Conservation (phyloP, 1,140 invertebrate genomes). For the Agrypnia vestita region DNA sequence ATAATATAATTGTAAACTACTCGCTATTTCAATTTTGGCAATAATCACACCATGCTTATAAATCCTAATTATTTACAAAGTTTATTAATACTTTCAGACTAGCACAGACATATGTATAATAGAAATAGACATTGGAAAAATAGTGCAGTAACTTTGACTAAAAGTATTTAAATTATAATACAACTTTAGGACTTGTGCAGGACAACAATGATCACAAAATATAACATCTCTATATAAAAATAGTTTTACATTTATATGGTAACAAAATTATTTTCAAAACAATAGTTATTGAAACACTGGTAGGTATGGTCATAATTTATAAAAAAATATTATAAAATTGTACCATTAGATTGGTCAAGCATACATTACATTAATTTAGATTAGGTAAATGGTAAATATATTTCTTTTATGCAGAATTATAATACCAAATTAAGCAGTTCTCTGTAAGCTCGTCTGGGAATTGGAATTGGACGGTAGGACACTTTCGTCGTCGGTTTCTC, state of each 20-base stretch:
- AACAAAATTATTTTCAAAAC: slow-evolving; percentile 2
- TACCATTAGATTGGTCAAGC: too few species aligned
- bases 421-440: slow-evolving; percentile 44
- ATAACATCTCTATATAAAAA: slow-evolving; percentile 8
- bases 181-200: background rate
- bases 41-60: too few species aligned
- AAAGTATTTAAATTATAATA: too few species aligned
- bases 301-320: background rate
- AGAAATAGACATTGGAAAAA: too few species aligned
- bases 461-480: slow-evolving; percentile 67
- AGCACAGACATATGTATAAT: too few species aligned
- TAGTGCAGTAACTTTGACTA: too few species aligned
- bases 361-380: background rate
- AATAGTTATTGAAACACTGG: background rate
- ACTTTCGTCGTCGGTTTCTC: slow-evolving; percentile 74
- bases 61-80: too few species aligned
- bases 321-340: background rate
- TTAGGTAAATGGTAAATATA: background rate
- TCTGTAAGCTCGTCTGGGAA: slow-evolving; percentile 52
- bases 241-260: background rate
- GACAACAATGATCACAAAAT: background rate
- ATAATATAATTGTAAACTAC: too few species aligned
- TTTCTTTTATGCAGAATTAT: too few species aligned
- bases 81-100: too few species aligned
- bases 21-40: too few species aligned